phyloP scores from a whole-genome alignment of 2,113 vertebrate genomes.

The Hiodon alosoides region DNA sequence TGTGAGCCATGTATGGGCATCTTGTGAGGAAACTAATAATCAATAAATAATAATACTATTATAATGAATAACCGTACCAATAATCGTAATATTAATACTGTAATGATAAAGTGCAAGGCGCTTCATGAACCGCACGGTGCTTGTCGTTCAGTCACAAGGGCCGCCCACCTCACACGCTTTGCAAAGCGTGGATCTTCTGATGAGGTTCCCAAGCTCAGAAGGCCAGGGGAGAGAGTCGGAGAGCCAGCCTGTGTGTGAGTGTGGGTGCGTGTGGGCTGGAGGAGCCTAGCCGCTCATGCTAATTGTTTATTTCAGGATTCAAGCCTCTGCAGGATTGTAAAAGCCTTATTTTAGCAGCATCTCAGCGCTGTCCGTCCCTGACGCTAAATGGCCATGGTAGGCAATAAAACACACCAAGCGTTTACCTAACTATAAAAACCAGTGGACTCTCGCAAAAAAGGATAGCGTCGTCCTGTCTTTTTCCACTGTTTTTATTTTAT shows the following conservation, averaged over 20 bases:
- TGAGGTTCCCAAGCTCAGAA: background rate
- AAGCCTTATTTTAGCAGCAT: constrained; percentile 13
- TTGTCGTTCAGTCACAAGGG: too few relatives aligned
- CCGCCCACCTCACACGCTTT: too few relatives aligned
- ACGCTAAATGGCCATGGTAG: background rate
- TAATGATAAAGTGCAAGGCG: too few relatives aligned
- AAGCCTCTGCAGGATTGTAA: background rate
- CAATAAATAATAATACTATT: too few relatives aligned
- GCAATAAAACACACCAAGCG: constrained; percentile 8
- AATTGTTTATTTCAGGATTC: background rate
- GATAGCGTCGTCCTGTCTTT: too few relatives aligned
- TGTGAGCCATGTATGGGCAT: too few relatives aligned
- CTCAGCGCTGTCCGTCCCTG: background rate
- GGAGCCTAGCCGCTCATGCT: background rate
- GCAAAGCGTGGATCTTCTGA: too few relatives aligned
- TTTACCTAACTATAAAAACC: background rate
- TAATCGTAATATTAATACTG: too few relatives aligned
- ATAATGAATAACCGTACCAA: too few relatives aligned
- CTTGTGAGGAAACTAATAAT: too few relatives aligned
- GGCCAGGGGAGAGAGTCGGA: background rate
- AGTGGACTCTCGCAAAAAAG: too few relatives aligned
- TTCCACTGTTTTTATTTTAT: background rate
- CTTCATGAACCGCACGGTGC: too few relatives aligned
- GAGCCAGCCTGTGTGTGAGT: background rate
- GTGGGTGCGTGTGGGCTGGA: background rate